Evolutionary conservation across 2,797 vertebrate species (phyloP).

Genomic region (Neopelma chrysocephalum): DNA sequence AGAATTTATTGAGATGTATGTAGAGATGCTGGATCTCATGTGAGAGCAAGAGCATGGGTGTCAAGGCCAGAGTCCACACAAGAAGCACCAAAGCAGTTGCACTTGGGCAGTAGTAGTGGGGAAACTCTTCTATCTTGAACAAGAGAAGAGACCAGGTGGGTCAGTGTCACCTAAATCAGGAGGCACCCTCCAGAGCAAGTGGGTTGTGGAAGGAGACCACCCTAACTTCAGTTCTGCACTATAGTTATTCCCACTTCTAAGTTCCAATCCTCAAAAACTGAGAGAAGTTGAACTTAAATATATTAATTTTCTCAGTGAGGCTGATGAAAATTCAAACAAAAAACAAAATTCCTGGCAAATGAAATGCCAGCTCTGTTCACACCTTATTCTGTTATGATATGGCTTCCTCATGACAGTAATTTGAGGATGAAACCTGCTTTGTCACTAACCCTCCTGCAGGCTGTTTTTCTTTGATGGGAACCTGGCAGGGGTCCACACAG

Average conservation of each 20-base stretch:
- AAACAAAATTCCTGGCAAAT: neutral
- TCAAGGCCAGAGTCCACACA: neutral
- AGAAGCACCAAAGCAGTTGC: neutral
- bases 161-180: neutral
- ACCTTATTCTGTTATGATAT: neutral
- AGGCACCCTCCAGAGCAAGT: neutral
- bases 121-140: neutral
- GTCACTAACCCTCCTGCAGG: neutral
- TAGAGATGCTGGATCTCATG: neutral
- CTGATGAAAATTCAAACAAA: neutral
- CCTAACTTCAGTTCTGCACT: neutral
- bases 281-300: neutral
- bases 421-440: neutral
- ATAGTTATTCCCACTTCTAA: neutral
- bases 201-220: neutral
- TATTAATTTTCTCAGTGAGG: neutral
- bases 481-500: neutral
- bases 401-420: neutral
- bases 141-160: neutral
- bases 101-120: neutral
- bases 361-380: accelerated
- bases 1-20: neutral
- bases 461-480: neutral
- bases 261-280: neutral
- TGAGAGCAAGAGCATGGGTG: neutral